A percentile compares a stretch with the other conserved stretches of the same genome.
phyloP scores from a whole-genome alignment of 2,888 invertebrate species.

The Chloroclystis v-ata region DNA sequence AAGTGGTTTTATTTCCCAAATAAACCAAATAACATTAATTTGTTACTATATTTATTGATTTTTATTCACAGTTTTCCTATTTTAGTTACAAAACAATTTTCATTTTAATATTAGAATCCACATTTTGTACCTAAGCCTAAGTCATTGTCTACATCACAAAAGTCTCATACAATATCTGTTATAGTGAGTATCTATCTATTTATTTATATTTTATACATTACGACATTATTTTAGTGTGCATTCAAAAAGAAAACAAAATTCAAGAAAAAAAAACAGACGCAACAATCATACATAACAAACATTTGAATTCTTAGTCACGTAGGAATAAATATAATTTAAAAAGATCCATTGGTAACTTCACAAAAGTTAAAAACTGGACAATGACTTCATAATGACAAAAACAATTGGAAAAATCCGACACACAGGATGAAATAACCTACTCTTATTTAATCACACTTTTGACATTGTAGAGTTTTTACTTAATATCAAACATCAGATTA shows the following conservation, averaged over 20 bases:
- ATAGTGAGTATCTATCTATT: slow-evolving; percentile 33
- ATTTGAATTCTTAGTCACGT: no score
- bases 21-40: slow-evolving; percentile 25
- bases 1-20: no score
- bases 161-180: slow-evolving; percentile 34
- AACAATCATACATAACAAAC: no score
- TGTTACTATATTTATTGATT: slow-evolving; percentile 73
- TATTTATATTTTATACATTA: slow-evolving; percentile 26
- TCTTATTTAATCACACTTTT: slow-evolving; percentile 78
- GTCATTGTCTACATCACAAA: slow-evolving; percentile 72
- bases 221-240: slow-evolving; percentile 10
- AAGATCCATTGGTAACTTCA: slow-evolving; percentile 20
- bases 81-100: slow-evolving; percentile 74
- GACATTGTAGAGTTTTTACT: slow-evolving; percentile 75
- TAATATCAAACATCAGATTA: slow-evolving; percentile 70
- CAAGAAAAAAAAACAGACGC: neutral
- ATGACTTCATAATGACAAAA: slow-evolving; percentile 55
- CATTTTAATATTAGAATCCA: slow-evolving; percentile 62
- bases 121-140: slow-evolving; percentile 69
- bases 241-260: slow-evolving; percentile 1
- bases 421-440: slow-evolving; percentile 58
- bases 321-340: neutral
- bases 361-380: slow-evolving; percentile 40
- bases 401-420: slow-evolving; percentile 60
- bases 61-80: slow-evolving; percentile 73